Evolutionary conservation across 2,797 vertebrate species (phyloP).

Genomic region (Poeciliopsis paucimaculata): DNA sequence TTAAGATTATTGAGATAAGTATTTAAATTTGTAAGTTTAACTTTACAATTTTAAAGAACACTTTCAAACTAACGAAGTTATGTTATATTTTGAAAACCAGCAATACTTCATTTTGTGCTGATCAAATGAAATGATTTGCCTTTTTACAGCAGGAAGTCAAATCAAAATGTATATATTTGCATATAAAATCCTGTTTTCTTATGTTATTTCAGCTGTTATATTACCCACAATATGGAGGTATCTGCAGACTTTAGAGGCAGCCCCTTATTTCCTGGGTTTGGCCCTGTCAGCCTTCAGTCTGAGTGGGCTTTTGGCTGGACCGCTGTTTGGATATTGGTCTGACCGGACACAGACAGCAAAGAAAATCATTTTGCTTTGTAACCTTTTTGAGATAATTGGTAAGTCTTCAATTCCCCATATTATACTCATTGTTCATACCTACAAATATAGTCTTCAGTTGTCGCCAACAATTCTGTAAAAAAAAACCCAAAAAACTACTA

Average conservation of each 20-base stretch:
- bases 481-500: background rate
- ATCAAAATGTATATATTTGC: background rate
- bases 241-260: constrained; percentile 82
- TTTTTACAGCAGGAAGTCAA: background rate
- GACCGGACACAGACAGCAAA: constrained; percentile 83
- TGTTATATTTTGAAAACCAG: background rate
- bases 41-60: background rate
- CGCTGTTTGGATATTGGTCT: constrained; percentile 84
- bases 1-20: background rate
- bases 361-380: constrained; percentile 84
- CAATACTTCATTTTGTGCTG: background rate
- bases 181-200: background rate
- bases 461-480: background rate
- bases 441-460: background rate
- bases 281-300: constrained; percentile 86
- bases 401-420: constrained; percentile 31
- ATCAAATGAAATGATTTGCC: background rate
- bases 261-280: constrained; percentile 86
- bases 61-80: background rate
- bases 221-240: constrained; percentile 88
- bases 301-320: constrained; percentile 83
- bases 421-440: background rate
- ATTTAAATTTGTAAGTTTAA: background rate
- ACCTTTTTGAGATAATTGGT: constrained; percentile 86
- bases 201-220: constrained; percentile 83